Evolutionary conservation across 2,113 vertebrate species (phyloP), one percentile per base, ranked within the genome.

Genomic region (Thalassoma bifasciatum): DNA sequence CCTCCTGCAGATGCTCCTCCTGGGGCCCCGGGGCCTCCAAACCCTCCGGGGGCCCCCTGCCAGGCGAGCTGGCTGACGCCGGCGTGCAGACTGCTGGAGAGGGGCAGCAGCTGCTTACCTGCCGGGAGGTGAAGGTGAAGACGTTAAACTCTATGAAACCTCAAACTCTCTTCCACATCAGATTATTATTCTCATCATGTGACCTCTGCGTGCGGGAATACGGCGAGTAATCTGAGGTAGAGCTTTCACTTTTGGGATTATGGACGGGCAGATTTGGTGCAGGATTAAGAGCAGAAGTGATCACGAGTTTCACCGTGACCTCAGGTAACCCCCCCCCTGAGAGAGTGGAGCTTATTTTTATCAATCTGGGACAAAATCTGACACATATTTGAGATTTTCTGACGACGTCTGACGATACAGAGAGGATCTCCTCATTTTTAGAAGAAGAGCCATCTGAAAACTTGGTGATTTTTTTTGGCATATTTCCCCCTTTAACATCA

Each of bases 81-180:
- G 59, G 95, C 91, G 46, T 98, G 96, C 83, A 96, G 88, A 46
- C 97, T 98, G 85, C 94, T 96, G 81, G 97, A 98, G 78, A 98
- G 92, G 24, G 97, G 96, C 79, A 98, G 95, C 65, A 98, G 91
- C 93, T 98, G 98, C 86, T 98, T 99, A 86, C 98, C 98, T 95
- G 84, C 1, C 24, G 19, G 36, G 47, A 6, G 30, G 30, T 6
- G 6, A 30, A n/a, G n/a, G n/a, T n/a, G n/a, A n/a, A n/a, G n/a
- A n/a, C n/a, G n/a, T n/a, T n/a, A n/a, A n/a, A n/a, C n/a, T n/a
- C n/a, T n/a, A n/a, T n/a, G n/a, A n/a, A n/a, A n/a, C n/a, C n/a
- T 1, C 5, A 36, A 24, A 44, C 19, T 19, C 51, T 10, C 34
- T 1, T 56, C 34, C 22, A 17, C 22, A 10, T 10, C 8, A 8